phyloP scores from a whole-genome alignment of 1,140 invertebrate genomes.

The Apis cerana region DNA sequence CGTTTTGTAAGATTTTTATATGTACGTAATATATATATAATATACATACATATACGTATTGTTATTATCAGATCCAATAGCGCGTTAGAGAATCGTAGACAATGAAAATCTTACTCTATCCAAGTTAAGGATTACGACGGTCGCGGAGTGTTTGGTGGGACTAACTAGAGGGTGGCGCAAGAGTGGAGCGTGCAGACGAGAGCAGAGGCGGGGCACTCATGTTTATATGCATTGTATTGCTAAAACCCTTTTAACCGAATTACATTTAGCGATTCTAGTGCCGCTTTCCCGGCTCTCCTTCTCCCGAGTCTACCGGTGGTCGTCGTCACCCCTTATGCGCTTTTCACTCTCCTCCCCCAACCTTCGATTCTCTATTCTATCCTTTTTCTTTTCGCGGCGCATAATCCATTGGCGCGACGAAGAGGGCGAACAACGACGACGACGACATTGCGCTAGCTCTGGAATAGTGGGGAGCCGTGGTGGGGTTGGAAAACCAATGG shows the following conservation, averaged over 20 bases:
- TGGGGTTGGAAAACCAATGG: conserved; percentile 56
- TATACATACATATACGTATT: background rate
- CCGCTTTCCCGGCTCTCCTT: conserved; percentile 66
- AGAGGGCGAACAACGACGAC: background rate
- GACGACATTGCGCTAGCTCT: conserved; percentile 22
- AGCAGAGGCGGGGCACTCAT: conserved; percentile 70
- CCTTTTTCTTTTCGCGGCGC: conserved; percentile 11
- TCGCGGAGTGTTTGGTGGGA: conserved; percentile 48
- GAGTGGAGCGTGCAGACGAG: conserved; percentile 45
- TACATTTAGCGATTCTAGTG: conserved; percentile 80
- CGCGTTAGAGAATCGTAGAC: background rate
- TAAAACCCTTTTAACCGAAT: conserved; percentile 81
- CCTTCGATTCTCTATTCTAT: conserved; percentile 60
- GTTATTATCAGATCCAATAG: background rate
- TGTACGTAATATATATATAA: no score
- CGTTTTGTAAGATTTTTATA: no score
- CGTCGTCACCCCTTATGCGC: conserved; percentile 11
- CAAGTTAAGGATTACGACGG: conserved; percentile 1
- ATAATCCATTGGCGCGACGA: background rate
- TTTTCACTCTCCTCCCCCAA: conserved; percentile 37
- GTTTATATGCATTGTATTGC: conserved; percentile 81
- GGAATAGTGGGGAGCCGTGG: conserved; percentile 36
- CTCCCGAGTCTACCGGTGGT: conserved; percentile 24
- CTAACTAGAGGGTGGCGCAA: conserved; percentile 42
- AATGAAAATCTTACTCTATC: conserved; percentile 11